Evolutionary conservation across 2,113 vertebrate species (phyloP).

Genomic region (Corythornis cristatus): DNA sequence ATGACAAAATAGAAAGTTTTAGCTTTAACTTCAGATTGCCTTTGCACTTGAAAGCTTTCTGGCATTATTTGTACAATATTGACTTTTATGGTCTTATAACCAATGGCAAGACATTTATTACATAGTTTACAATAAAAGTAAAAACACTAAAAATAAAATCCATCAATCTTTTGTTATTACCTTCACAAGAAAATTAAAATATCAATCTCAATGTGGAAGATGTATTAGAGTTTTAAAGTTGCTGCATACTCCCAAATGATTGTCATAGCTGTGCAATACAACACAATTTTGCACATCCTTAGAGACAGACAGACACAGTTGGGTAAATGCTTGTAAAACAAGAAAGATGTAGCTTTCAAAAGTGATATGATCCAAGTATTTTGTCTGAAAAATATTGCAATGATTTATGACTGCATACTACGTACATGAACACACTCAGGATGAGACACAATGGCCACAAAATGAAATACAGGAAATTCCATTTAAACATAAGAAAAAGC

Average conservation of each 20-base stretch:
- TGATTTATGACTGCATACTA: not conserved
- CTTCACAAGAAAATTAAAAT: slow-evolving; percentile 73
- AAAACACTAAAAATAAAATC: slow-evolving; percentile 66
- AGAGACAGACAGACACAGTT: not conserved
- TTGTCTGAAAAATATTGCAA: not conserved
- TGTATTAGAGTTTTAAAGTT: slow-evolving; percentile 38
- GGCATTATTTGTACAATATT: slow-evolving; percentile 55
- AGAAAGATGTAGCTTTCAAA: slow-evolving; percentile 19
- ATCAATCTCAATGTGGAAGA: slow-evolving; percentile 61
- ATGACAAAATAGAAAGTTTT: not conserved
- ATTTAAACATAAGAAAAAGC: not conserved
- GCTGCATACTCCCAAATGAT: slow-evolving; percentile 20
- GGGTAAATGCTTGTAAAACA: slow-evolving; percentile 32
- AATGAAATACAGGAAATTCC: not conserved
- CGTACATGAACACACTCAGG: not conserved
- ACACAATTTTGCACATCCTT: slow-evolving; percentile 17
- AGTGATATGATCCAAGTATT: not conserved
- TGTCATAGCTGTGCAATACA: slow-evolving; percentile 22
- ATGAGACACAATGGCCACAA: not conserved
- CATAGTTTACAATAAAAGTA: slow-evolving; percentile 64
- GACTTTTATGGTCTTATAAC: slow-evolving; percentile 62
- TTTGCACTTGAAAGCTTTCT: slow-evolving; percentile 22
- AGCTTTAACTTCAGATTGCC: not conserved
- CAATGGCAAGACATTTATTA: slow-evolving; percentile 61
- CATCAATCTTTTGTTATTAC: slow-evolving; percentile 74